phyloP scores from a whole-genome alignment of 2,888 invertebrate species.

The Oligia latruncula region DNA sequence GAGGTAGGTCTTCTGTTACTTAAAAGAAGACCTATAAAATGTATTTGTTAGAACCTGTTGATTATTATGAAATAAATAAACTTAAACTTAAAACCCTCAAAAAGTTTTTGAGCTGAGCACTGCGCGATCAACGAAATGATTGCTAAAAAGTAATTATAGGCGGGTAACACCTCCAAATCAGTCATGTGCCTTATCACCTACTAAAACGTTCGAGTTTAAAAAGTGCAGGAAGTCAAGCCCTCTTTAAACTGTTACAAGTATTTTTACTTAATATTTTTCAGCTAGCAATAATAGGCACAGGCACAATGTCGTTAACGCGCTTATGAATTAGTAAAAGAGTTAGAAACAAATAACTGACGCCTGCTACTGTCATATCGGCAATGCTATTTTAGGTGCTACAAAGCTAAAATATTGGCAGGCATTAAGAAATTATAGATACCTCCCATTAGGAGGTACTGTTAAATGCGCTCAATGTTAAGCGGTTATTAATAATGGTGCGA shows the following conservation, averaged over 20 bases:
- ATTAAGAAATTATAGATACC: background rate
- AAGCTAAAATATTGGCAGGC: conserved; percentile 11
- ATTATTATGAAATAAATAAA: too few relatives aligned
- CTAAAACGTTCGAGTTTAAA: background rate
- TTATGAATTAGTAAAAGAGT: background rate
- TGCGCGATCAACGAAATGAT: background rate
- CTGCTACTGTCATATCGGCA: conserved; percentile 23
- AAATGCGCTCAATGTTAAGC: too few relatives aligned
- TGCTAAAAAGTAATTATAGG: conserved; percentile 26
- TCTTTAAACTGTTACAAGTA: background rate
- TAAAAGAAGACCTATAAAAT: too few relatives aligned
- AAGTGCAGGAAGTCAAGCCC: background rate
- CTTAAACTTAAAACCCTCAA: background rate
- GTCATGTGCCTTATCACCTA: background rate
- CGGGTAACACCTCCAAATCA: background rate
- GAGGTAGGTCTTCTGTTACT: too few relatives aligned
- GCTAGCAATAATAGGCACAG: background rate
- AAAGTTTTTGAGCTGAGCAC: background rate
- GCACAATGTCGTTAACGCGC: background rate
- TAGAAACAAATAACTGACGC: background rate
- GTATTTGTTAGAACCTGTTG: too few relatives aligned
- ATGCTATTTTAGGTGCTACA: background rate
- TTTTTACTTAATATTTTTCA: background rate
- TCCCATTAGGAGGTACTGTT: background rate
- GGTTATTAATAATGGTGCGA: background rate